Conservation (phyloP, 2,113 vertebrate species). For the Falco punctatus region DNA sequence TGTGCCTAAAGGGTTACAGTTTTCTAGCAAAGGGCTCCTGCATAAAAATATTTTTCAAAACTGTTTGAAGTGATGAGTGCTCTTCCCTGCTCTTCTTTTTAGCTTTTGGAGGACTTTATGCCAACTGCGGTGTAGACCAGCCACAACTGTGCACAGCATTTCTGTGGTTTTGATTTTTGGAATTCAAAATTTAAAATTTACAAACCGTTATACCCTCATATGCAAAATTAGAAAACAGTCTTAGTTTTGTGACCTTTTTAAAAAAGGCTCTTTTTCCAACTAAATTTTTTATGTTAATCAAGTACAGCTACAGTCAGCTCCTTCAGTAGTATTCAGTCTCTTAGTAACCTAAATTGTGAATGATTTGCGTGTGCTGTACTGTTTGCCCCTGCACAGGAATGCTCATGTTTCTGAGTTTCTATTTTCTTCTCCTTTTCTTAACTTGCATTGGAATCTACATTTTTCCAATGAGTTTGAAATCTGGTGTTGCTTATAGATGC, state of each 20-base stretch:
- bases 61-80: neutral
- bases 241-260: neutral
- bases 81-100: neutral
- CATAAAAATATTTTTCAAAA: neutral
- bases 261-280: neutral
- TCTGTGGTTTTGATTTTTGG: neutral
- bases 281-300: neutral
- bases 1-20: neutral
- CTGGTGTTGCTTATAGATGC: neutral
- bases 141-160: rapidly evolving
- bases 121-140: neutral
- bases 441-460: neutral
- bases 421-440: neutral
- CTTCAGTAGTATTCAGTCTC: neutral
- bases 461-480: neutral
- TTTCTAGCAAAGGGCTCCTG: neutral
- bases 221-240: neutral
- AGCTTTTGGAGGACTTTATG: neutral
- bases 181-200: neutral
- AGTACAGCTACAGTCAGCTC: neutral
- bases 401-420: neutral
- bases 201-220: neutral
- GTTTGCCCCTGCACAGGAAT: neutral
- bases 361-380: neutral
- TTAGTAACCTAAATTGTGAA: neutral